Conservation (phyloP, 1,140 invertebrate genomes). For the Aphelinus certus region DNA sequence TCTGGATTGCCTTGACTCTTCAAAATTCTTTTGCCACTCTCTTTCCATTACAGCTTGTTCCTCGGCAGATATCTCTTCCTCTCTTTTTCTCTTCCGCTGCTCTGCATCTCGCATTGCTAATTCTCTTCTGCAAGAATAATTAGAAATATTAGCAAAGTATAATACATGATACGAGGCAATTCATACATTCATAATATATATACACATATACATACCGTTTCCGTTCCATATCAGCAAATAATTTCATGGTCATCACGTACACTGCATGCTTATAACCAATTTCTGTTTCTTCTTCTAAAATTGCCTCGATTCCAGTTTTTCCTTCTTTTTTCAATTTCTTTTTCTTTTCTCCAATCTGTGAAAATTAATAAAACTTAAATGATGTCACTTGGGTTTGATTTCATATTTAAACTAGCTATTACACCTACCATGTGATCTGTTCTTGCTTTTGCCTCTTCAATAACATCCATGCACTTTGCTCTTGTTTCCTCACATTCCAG, state of each 20-base stretch:
- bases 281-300: conserved; percentile 94
- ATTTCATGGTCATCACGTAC: conserved; percentile 98
- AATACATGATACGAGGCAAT: too few species aligned
- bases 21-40: conserved; percentile 98
- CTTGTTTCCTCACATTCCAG: conserved; percentile 94
- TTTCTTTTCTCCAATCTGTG: conserved; percentile 90
- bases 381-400: not conserved
- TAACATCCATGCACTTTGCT: conserved; percentile 94
- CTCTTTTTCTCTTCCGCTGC: conserved; percentile 93
- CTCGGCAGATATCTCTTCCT: conserved; percentile 92
- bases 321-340: conserved; percentile 96
- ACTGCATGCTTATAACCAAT: conserved; percentile 92
- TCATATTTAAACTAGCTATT: not conserved
- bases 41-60: conserved; percentile 88
- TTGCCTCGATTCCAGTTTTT: conserved; percentile 69
- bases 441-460: conserved; percentile 94
- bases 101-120: conserved; percentile 90
- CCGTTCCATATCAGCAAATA: conserved; percentile 96
- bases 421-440: conserved; percentile 89
- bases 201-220: conserved; percentile 67
- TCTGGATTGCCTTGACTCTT: conserved; percentile 92
- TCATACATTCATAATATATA: too few species aligned
- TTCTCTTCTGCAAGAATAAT: conserved; percentile 66
- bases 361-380: conserved; percentile 37
- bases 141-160: too few species aligned